Conservation (phyloP, 2,113 vertebrate genomes). For the Suricata suricatta region DNA sequence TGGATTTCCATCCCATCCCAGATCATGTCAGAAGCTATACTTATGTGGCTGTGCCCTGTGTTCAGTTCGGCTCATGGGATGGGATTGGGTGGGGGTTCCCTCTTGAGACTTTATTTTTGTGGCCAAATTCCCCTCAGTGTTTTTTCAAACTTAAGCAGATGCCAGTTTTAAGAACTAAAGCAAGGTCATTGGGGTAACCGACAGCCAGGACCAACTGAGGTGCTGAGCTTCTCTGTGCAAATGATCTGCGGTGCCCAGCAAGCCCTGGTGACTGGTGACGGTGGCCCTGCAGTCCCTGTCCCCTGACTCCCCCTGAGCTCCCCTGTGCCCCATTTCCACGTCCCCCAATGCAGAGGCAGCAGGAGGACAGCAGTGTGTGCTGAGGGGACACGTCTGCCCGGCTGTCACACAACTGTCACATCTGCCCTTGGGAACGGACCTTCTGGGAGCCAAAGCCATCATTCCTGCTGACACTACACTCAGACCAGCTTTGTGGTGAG, state of each 20-base stretch:
- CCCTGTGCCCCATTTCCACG: not conserved
- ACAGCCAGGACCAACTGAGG: not conserved
- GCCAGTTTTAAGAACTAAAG: not conserved
- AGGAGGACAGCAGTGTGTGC: not conserved
- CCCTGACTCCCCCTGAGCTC: not conserved
- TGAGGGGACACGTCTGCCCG: not conserved
- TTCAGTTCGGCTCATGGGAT: not conserved
- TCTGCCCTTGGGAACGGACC: not conserved
- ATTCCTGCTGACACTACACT: fast-evolving
- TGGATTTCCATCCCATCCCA: not conserved
- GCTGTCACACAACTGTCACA: not conserved
- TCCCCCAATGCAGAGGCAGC: not conserved
- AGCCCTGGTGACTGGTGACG: not conserved
- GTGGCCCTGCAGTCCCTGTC: not conserved
- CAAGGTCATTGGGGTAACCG: not conserved
- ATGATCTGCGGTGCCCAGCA: not conserved
- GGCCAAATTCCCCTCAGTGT: not conserved
- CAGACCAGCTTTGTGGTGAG: not conserved
- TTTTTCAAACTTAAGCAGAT: not conserved
- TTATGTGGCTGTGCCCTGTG: not conserved
- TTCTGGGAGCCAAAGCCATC: not conserved
- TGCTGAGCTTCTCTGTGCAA: too few species aligned
- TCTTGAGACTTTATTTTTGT: not conserved
- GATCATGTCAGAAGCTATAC: not conserved
- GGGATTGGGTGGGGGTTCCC: not conserved